These are phyloP conservation scores for Megamerina dolium DNA, from an alignment of 2,888 invertebrate genomes.

Conservation along the genomic window DNA sequence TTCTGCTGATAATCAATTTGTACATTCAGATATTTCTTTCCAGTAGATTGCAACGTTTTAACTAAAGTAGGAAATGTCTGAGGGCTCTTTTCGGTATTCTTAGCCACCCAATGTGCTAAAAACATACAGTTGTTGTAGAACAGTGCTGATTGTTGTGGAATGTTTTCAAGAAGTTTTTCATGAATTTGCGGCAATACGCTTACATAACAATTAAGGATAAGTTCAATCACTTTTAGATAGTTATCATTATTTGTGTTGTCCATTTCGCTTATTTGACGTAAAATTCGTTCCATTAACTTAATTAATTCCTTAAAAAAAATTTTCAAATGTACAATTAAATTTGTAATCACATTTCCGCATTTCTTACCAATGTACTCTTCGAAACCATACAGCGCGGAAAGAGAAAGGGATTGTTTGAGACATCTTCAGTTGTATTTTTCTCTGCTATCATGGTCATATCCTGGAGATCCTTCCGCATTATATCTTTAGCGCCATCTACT, in stretches of 20 bases:
- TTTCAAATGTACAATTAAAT: not conserved
- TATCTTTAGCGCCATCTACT: constrained; percentile 59
- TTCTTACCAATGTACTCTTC: constrained; percentile 47
- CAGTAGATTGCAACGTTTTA: constrained; percentile 61
- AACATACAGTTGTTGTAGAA: constrained; percentile 92
- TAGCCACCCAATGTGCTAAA: constrained; percentile 67
- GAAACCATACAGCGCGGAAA: constrained; percentile 48
- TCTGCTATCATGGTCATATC: constrained; percentile 59
- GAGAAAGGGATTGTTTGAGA: constrained; percentile 36
- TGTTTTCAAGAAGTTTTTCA: constrained; percentile 69
- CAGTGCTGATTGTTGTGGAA: constrained; percentile 80
- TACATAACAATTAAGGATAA: constrained; percentile 68
- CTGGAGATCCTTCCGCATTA: constrained; percentile 78
- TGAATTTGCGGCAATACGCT: constrained; percentile 75
- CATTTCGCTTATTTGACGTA: constrained; percentile 29
- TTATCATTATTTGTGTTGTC: constrained; percentile 27
- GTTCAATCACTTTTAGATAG: constrained; percentile 25
- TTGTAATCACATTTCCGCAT: not conserved
- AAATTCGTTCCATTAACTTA: constrained; percentile 42
- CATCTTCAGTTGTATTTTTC: constrained; percentile 37
- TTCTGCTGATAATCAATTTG: constrained; percentile 72
- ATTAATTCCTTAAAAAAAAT: constrained; percentile 33
- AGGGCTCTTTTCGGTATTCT: constrained; percentile 55
- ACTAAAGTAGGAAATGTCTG: constrained; percentile 63
- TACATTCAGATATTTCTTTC: constrained; percentile 62